These are phyloP conservation scores for Coregonus ussuriensis DNA, from an alignment of 2,797 vertebrate species.

Conservation along the genomic window DNA sequence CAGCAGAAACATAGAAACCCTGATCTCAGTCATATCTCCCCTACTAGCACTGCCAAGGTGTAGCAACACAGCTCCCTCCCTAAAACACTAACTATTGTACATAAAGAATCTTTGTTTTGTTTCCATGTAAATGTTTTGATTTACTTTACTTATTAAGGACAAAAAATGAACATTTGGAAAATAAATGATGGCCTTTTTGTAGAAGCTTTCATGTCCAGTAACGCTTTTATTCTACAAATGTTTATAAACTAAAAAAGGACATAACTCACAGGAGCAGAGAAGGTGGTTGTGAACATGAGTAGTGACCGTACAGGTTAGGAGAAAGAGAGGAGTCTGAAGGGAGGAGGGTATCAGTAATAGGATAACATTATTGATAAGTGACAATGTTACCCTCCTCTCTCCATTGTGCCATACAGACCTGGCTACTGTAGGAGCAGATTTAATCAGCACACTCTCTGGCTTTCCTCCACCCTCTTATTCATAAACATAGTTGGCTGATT, in stretches of 20 bases:
- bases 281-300: not conserved
- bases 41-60: conserved; percentile 5
- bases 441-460: conserved; percentile 42
- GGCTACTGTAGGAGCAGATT: conserved; percentile 39
- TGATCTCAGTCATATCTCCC: conserved; percentile 15
- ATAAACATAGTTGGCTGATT: conserved; percentile 42
- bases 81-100: conserved; percentile 29
- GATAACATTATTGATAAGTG: conserved; percentile 16
- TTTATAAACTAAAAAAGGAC: not conserved
- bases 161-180: not conserved
- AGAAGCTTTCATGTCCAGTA: not conserved
- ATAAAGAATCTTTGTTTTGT: conserved; percentile 7
- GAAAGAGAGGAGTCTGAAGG: conserved; percentile 28
- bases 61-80: conserved; percentile 9
- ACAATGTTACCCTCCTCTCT: conserved; percentile 24
- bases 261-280: not conserved
- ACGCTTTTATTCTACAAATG: not conserved
- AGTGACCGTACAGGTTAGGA: conserved; percentile 25
- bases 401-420: not conserved
- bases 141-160: not conserved
- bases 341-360: conserved; percentile 4
- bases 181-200: conserved; percentile 16
- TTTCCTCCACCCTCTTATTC: conserved; percentile 39
- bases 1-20: not conserved
- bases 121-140: not conserved